Evolutionary conservation across 1,140 invertebrate species (phyloP).

Genomic region (Tenebrio molitor): DNA sequence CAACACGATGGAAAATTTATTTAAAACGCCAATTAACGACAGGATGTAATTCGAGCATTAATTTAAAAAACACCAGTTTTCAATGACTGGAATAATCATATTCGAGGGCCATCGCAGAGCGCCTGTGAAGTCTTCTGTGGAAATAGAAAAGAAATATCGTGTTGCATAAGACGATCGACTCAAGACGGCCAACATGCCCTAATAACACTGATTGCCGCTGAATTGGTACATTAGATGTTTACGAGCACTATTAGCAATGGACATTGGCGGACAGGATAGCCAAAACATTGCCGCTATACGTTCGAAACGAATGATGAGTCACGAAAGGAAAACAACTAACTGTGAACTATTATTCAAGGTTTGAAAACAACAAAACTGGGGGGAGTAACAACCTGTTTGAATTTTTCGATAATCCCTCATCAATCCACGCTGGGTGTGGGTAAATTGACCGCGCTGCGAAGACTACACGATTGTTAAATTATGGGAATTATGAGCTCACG

Average conservation of each 20-base stretch:
- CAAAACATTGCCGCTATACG: conserved; percentile 1
- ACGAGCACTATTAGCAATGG: conserved; percentile 14
- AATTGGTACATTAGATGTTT: conserved; percentile 39
- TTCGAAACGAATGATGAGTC: conserved; percentile 21
- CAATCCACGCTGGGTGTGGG: too few species aligned
- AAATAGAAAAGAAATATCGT: conserved; percentile 3
- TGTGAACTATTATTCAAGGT: conserved; percentile 9
- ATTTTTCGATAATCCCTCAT: neutral
- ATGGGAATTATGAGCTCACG: neutral
- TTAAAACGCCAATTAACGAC: conserved; percentile 13
- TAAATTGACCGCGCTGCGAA: neutral
- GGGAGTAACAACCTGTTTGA: conserved; percentile 17
- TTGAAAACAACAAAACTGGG: conserved; percentile 1
- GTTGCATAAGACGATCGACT: conserved; percentile 7
- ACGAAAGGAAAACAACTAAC: neutral
- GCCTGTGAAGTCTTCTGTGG: too few species aligned
- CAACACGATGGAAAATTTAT: conserved; percentile 1
- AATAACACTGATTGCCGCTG: conserved; percentile 45
- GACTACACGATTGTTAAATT: neutral
- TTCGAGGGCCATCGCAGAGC: too few species aligned
- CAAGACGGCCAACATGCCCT: conserved; percentile 35
- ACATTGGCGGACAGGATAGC: neutral
- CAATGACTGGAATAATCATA: neutral
- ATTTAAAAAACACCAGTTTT: conserved; percentile 15
- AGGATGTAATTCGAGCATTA: conserved; percentile 14